Conservation (phyloP, 2,888 invertebrate species). For the Eilema caniola region DNA sequence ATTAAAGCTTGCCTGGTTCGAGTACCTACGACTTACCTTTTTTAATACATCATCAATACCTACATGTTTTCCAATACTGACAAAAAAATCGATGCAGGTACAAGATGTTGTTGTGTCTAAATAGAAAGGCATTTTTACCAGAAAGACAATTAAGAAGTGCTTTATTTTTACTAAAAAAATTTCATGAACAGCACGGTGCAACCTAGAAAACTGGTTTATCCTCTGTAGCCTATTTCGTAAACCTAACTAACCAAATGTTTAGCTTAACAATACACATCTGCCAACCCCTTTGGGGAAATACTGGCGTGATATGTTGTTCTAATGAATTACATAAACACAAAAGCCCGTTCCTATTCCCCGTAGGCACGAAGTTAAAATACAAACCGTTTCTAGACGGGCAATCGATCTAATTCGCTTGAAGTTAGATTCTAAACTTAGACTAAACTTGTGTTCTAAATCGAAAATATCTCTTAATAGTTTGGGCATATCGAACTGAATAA, state of each 20-base stretch:
- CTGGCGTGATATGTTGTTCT: not conserved
- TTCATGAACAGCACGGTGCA: not conserved
- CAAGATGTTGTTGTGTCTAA: not conserved
- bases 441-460: constrained; percentile 16
- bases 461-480: constrained; percentile 28
- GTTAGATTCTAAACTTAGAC: constrained; percentile 18
- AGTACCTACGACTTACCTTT: too few relatives aligned
- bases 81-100: too few relatives aligned
- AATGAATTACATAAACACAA: not conserved
- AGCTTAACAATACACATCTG: not conserved
- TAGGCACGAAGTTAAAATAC: not conserved
- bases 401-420: constrained; percentile 18
- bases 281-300: not conserved
- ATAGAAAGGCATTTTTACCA: too few relatives aligned
- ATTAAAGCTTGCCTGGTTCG: too few relatives aligned
- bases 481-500: constrained; percentile 28
- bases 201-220: too few relatives aligned
- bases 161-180: not conserved
- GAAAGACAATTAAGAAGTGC: too few relatives aligned
- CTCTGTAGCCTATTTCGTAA: too few relatives aligned
- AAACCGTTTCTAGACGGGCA: not conserved
- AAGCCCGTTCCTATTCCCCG: not conserved
- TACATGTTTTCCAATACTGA: not conserved
- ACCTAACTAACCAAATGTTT: not conserved
- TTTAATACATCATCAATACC: too few relatives aligned